A percentile compares a stretch with the other conserved stretches of the same genome.
Conservation (phyloP, 2,113 vertebrate genomes). For the Natator depressus region DNA sequence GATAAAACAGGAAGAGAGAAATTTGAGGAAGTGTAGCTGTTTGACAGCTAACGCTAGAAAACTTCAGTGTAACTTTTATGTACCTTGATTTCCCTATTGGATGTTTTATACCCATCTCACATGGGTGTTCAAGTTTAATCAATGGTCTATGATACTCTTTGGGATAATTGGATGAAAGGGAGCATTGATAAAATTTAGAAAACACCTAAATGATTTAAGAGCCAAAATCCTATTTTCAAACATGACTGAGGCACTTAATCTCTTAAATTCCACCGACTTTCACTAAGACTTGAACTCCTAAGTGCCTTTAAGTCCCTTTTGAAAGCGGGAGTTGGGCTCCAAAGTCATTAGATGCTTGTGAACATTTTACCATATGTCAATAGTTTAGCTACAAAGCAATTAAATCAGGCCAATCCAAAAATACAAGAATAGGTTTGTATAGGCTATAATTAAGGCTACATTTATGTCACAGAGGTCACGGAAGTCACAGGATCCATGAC, state of each 20-base stretch:
- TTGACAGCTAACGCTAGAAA: background rate
- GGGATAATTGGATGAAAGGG: background rate
- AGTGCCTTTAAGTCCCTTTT: background rate
- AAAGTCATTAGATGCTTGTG: accelerated
- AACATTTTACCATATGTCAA: background rate
- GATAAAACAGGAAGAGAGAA: background rate
- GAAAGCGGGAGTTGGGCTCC: background rate
- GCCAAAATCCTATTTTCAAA: background rate
- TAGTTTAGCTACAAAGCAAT: accelerated
- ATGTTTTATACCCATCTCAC: background rate
- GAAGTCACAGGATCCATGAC: too few relatives aligned
- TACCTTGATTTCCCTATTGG: background rate
- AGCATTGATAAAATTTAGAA: background rate
- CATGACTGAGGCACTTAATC: background rate
- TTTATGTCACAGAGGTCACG: too few relatives aligned
- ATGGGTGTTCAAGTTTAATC: background rate
- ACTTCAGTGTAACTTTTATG: background rate
- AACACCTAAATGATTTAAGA: background rate
- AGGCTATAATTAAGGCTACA: too few relatives aligned
- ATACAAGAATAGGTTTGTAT: background rate
- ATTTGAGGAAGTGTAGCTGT: accelerated
- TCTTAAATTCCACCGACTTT: background rate
- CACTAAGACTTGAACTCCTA: background rate
- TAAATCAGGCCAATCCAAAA: background rate
- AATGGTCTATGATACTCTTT: background rate